Percentiles rank a stretch among this genome's conserved stretches.
Evolutionary conservation across 92 coral and sea anemone species (phyloP).

Genomic region (Palythoa grandis): DNA sequence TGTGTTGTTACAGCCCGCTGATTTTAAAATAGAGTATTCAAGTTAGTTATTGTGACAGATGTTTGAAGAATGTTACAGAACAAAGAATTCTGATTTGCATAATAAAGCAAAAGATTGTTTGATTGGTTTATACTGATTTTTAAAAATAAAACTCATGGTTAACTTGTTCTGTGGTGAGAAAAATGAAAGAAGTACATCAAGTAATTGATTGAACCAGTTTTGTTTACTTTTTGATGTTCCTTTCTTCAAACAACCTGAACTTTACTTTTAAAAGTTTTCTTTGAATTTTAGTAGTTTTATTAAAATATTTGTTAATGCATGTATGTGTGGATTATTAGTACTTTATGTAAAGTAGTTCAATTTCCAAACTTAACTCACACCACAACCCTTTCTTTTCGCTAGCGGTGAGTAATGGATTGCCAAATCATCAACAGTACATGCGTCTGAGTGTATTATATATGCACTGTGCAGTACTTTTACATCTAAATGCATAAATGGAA

Average conservation of each 20-base stretch:
- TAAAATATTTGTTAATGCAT: neutral
- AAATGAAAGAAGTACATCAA: neutral
- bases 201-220: neutral
- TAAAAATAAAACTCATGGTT: neutral
- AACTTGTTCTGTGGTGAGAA: neutral
- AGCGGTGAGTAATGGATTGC: conserved; percentile 87
- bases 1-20: neutral
- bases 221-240: neutral
- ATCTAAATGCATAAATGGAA: conserved; percentile 37
- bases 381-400: conserved; percentile 88
- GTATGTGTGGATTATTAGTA: neutral
- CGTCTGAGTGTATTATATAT: conserved; percentile 49
- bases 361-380: conserved; percentile 74
- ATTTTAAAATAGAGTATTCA: neutral
- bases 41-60: neutral
- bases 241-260: conserved; percentile 9
- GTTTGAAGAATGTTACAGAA: conserved; percentile 6
- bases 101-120: too few relatives aligned
- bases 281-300: neutral
- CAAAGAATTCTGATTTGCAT: too few relatives aligned
- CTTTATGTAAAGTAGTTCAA: conserved; percentile 14
- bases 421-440: conserved; percentile 54
- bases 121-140: too few relatives aligned
- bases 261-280: neutral
- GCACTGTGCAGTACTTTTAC: conserved; percentile 36